Base-by-base conservation (phyloP, 2,797 vertebrate species). In the Melopsittacus undulatus region DNA sequence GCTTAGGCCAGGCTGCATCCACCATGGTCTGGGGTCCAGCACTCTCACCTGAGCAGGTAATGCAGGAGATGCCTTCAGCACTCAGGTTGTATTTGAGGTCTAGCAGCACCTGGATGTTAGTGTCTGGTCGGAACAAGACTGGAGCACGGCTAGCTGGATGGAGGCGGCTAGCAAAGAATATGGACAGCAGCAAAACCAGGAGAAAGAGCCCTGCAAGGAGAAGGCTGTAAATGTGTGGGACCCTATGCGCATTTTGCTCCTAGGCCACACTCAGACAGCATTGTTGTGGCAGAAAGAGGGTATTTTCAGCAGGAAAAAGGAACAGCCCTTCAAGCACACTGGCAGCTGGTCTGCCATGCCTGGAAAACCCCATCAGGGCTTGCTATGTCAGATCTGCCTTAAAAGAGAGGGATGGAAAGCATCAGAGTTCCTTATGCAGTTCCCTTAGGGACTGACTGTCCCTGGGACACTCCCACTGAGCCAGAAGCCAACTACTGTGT, bases 81-180 rank as follows among this genome's bases (percentile, higher is more conserved):
- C 99, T 99, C 90, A 99, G 98, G 98, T 99, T 99, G 98, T 99
- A 99, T 90, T 99, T 99, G 70, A 99, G 98, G 92, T 99, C 99
- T 92, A 99, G 98, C 17, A 99, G 98, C 86, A 98, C 98, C 98
- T 99, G 99, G 86, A 99, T 99, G 98, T 99, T 99, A 29, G 99
- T 99, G 93, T 99, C 98, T 0, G 98, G 98, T 62, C 98, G 98
- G 97, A 99, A 99, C n/a, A 99, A 98, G 32, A 99, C 97, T 0
- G 99, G 99, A 20, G 99, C 99, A 10, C 98, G 99, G 96, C 99
- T 99, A 48, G 99, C 99, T 0, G 99, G 99, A 29, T 98, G 98
- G 83, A 99, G 98, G 86, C 98, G 98, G 95, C 98, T 98, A 76
- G 99, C 99, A 64, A 98, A 99, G 68, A 98, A 98, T 27, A 98